A percentile compares a stretch with the other conserved stretches of the same genome.
Conservation (phyloP, 1,140 invertebrate genomes). For the Drosophila tropicalis region DNA sequence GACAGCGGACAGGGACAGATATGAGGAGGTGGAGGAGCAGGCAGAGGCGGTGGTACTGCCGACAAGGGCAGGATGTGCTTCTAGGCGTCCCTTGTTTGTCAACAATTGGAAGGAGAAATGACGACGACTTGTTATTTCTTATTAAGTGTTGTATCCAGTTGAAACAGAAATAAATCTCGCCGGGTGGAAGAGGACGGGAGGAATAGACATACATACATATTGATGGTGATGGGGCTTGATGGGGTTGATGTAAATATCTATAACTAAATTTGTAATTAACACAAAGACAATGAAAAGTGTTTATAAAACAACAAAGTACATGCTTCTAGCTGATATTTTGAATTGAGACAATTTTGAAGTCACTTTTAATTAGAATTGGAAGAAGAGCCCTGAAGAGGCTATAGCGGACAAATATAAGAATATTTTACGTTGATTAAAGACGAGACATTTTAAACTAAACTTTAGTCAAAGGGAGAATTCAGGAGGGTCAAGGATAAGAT, state of each 20-base stretch:
- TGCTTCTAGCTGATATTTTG: too few species aligned
- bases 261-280: constrained; percentile 6
- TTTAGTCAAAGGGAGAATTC: too few species aligned
- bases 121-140: constrained; percentile 63
- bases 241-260: constrained; percentile 4
- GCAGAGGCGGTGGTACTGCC: neutral
- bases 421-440: too few species aligned
- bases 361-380: too few species aligned
- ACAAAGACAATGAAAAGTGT: neutral
- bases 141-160: constrained; percentile 53
- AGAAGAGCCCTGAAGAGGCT: too few species aligned
- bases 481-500: too few species aligned
- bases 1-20: neutral
- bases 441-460: too few species aligned
- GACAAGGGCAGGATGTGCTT: constrained; percentile 64
- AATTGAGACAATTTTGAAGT: too few species aligned
- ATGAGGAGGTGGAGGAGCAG: too few species aligned
- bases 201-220: too few species aligned
- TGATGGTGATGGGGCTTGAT: too few species aligned
- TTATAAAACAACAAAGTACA: neutral
- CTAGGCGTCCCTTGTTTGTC: constrained; percentile 70
- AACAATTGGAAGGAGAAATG: constrained; percentile 40
- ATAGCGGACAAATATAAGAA: too few species aligned
- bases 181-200: neutral
- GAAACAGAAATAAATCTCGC: constrained; percentile 6